Percentiles rank a stretch among this genome's conserved stretches.
Evolutionary conservation across 1,140 invertebrate species (phyloP).

Genomic region (Mactra quadrangularis): DNA sequence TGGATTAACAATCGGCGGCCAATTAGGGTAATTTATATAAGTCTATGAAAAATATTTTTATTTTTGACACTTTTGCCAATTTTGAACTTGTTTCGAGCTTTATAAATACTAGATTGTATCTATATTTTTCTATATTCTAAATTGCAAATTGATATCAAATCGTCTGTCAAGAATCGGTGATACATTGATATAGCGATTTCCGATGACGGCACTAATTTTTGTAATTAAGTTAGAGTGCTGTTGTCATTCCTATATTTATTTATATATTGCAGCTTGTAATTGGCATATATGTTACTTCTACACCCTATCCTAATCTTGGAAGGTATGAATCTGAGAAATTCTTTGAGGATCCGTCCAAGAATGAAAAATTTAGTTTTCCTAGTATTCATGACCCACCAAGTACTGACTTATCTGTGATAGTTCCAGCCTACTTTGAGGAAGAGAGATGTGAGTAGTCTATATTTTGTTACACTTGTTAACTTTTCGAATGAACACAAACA

Average conservation of each 20-base stretch:
- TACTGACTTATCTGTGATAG: constrained; percentile 92
- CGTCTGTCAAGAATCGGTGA: too few species aligned
- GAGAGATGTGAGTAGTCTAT: constrained; percentile 91
- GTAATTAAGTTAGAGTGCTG: neutral
- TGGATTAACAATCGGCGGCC: too few species aligned
- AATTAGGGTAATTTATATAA: neutral
- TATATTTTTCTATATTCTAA: neutral
- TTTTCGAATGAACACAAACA: neutral
- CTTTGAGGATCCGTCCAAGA: constrained; percentile 87
- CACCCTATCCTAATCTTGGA: constrained; percentile 65
- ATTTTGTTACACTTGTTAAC: neutral
- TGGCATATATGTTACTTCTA: constrained; percentile 63
- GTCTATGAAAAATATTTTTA: neutral
- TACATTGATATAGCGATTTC: neutral
- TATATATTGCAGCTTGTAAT: constrained; percentile 63
- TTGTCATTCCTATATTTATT: neutral
- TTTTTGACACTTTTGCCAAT: neutral
- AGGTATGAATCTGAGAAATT: constrained; percentile 87
- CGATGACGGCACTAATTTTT: neutral
- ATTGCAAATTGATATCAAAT: too few species aligned
- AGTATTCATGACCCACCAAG: constrained; percentile 88
- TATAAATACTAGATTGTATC: neutral
- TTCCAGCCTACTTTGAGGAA: constrained; percentile 98
- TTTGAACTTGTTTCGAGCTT: neutral
- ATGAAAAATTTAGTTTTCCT: constrained; percentile 88